A percentile compares a stretch with the other conserved stretches of the same genome.
Evolutionary conservation across 2,888 invertebrate species (phyloP).

Genomic region (Ormyrus rosae): DNA sequence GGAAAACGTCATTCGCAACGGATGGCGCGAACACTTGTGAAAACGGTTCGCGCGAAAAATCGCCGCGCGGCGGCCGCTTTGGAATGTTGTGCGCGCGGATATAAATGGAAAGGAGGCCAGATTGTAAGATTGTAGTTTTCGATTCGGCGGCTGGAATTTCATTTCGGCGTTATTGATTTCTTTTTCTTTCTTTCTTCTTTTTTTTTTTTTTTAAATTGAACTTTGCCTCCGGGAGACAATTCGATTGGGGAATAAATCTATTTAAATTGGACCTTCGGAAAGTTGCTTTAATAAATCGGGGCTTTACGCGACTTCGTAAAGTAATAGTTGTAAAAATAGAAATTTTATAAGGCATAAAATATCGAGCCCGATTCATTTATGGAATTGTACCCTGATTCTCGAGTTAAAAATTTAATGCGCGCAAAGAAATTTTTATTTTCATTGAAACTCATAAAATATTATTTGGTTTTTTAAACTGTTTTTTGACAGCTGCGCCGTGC

Average conservation of each 20-base stretch:
- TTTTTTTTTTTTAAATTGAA: too few species aligned
- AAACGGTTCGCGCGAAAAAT: not conserved
- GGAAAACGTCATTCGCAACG: not conserved
- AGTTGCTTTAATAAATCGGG: too few species aligned
- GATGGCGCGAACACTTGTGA: not conserved
- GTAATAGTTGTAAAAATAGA: slow-evolving; percentile 2
- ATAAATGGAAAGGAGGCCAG: not conserved
- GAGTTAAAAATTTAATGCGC: slow-evolving; percentile 6
- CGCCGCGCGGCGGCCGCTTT: too few species aligned
- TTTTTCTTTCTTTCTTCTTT: too few species aligned
- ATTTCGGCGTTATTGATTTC: too few species aligned
- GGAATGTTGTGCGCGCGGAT: too few species aligned
- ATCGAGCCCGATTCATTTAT: slow-evolving; percentile 3
- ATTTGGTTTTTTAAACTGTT: not conserved
- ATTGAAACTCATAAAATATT: slow-evolving; percentile 8
- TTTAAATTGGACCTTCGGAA: too few species aligned
- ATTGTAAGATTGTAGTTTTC: too few species aligned
- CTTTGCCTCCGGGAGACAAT: too few species aligned
- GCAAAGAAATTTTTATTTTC: slow-evolving; percentile 14
- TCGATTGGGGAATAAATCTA: too few species aligned
- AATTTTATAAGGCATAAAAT: slow-evolving; percentile 16
- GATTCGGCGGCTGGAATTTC: too few species aligned
- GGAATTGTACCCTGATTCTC: slow-evolving; percentile 13
- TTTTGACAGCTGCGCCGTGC: slow-evolving; percentile 1
- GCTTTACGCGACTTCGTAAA: not conserved